phyloP scores from a whole-genome alignment of 2,888 invertebrate genomes.

The Agrotis segetum region DNA sequence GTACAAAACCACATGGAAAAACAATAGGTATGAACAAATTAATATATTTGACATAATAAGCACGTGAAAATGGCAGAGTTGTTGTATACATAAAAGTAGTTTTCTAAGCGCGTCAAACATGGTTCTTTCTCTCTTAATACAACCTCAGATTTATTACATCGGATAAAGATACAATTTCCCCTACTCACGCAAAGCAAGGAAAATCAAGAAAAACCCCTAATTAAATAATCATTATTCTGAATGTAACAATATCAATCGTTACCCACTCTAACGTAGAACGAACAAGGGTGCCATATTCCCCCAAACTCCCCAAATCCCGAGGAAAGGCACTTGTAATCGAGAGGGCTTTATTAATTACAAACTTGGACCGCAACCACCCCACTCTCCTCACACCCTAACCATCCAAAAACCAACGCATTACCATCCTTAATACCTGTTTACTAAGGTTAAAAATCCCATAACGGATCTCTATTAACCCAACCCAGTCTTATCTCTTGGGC shows the following conservation, averaged over 20 bases:
- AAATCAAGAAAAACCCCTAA: constrained; percentile 43
- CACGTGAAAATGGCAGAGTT: no score
- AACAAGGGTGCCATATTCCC: constrained; percentile 62
- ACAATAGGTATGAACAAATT: no score
- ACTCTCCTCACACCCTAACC: constrained; percentile 67
- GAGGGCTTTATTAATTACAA: constrained; percentile 91
- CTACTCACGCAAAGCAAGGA: not conserved
- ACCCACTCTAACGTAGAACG: constrained; percentile 42
- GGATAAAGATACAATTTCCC: not conserved
- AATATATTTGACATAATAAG: no score
- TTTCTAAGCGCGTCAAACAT: no score
- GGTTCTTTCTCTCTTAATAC: no score
- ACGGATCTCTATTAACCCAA: constrained; percentile 76
- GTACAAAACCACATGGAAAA: no score
- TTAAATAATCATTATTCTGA: constrained; percentile 51
- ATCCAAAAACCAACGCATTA: constrained; percentile 76
- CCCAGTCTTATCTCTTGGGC: constrained; percentile 89
- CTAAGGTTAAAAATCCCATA: constrained; percentile 85
- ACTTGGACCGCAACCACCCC: constrained; percentile 87
- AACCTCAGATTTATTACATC: not conserved
- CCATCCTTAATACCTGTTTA: constrained; percentile 77
- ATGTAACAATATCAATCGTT: constrained; percentile 64
- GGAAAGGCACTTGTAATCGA: constrained; percentile 90
- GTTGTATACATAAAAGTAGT: no score
- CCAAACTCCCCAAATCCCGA: constrained; percentile 76